Base-by-base conservation (phyloP, 1,140 invertebrate genomes). In the Gonioctena quinquepunctata region DNA sequence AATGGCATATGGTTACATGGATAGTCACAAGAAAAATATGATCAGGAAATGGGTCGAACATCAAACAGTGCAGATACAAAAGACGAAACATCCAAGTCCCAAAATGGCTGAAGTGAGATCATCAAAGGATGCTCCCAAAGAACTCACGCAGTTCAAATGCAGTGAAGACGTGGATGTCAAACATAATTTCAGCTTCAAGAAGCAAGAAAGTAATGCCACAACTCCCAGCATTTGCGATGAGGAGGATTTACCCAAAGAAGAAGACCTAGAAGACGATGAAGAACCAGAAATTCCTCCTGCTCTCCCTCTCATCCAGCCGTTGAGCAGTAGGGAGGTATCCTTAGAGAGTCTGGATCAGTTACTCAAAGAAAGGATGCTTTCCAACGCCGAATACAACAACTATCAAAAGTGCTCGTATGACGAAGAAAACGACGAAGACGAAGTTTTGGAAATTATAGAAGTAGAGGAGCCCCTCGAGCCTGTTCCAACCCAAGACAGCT, bases 1-100 rank as follows among this genome's bases (percentile, higher is more conserved):
- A 26, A 77, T 83, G 28, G 88, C 90, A 0, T 94, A 94, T 77
- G 93, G 94, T 2, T 95, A 93, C 76, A 95, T 96, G 94, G 94
- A 96, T 79, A 92, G 88, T 75, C 93, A 95, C 73, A 96, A 96
- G 78, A 94, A 94, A 79, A 92, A 90, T 69, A 96, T 97, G 94
- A 96, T 97, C 26, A 87, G 93, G 49, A 92, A 94, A 82, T 97
- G 95, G 95, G 94, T 96, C 0, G 94, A 96, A 84, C 94, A 95
- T 79, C 94, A 96, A 85, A 92, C 91, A 1, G 89, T 90, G 6
- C 92, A 94, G 83, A 92, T 94, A 60, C 89, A 85, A 78, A 86
- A 81, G 84, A 87, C 81, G 0, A 85, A 84, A 75, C 81, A 85
- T 56, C 84, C 78, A 64, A 83, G 83, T 52, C 78, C 84, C 57